Evolutionary conservation across 2,113 vertebrate genomes (phyloP), one percentile per base, ranked within the genome.

Genomic region (Pogonocichla stellata): DNA sequence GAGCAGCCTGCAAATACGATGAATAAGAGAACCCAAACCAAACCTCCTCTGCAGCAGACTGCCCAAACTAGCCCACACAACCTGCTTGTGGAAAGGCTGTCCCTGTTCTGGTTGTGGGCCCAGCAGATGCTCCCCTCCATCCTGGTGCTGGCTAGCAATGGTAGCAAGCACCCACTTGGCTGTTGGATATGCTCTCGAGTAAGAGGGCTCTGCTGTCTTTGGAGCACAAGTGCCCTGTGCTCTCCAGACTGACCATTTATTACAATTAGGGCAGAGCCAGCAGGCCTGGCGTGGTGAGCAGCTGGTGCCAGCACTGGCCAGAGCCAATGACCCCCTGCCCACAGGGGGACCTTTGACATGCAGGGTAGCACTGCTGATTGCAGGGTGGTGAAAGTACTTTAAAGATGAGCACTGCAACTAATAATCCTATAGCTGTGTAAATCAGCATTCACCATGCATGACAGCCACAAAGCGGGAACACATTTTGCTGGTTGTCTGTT

Each of bases 331-430:
- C 10, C 12, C 11, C 20, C 7, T 12, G 15, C n/a, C 23, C 18
- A 2, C 2, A 0, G 13, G 11, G 2, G 5, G 6, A 42, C 24
- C 29, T 56, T 2, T 18, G n/a, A 10, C 0, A 3, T 3, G 2
- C 34, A 54, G 31, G 16, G 19, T 16, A 14, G 48, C 45, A 65
- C 19, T 18, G 7, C 34, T 25, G 29, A 33, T 33, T 50, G 78
- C 54, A 74, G 36, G 9, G 33, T 23, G 62, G 47, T 42, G 29
- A 48, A 61, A 34, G 20, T 13, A 36, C 22, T 51, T 50, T 19
- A 42, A 80, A 57, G 45, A 18, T 20, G 53, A 61, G 6, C 24
- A 26, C 13, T 69, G 26, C 8, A 38, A 19, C 9, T 40, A 19
- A 0, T 38, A 75, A 12, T 33, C 20, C 17, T 9, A 19, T 0